Base-by-base conservation (phyloP, 2,797 vertebrate species). In the Pelobates cultripes region DNA sequence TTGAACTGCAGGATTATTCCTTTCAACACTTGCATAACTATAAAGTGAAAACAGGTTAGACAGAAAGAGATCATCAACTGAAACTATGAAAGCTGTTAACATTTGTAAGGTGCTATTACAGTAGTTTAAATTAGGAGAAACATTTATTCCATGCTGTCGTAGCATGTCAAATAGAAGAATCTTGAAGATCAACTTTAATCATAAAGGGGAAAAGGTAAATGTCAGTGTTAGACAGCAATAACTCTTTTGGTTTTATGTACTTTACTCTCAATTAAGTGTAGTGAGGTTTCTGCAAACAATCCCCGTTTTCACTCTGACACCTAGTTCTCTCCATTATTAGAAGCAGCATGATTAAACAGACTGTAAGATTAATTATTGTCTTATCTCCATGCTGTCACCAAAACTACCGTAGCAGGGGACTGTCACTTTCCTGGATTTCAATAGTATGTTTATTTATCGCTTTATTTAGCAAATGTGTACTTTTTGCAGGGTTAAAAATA, bases 41-140 rank as follows among this genome's bases (percentile, higher is more conserved):
- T 82, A 68, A 68, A 82, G 72, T 13, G 53, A 72, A 66, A 68
- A 67, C 73, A 41, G 73, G 73, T 81, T 73, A 45, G 75, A 77
- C 81, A 82, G 75, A 73, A 55, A 74, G 63, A 44, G 10, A 43
- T 40, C 12, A 74, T 57, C 51, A 68, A 74, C 71, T 80, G 72
- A 80, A 64, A 80, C 78, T 44, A 28, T 1, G 42, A 80, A 66
- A n/a, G 45, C 70, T 74, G 70, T 53, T 66, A 15, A 7, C 53
- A 43, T 63, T 43, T 74, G n/a, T 17, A 13, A 67, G 51, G 41
- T 44, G 43, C n/a, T 17, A 17, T 15, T 72, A 47, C 8, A 42
- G 61, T 74, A 9, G 13, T 41, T 43, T 8, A 4, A 70, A 51
- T 45, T 70, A 61, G 14, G 7, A 68, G 51, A 5, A 51, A 67